Evolutionary conservation across 2,797 vertebrate genomes (phyloP).

Genomic region (Falco cherrug): DNA sequence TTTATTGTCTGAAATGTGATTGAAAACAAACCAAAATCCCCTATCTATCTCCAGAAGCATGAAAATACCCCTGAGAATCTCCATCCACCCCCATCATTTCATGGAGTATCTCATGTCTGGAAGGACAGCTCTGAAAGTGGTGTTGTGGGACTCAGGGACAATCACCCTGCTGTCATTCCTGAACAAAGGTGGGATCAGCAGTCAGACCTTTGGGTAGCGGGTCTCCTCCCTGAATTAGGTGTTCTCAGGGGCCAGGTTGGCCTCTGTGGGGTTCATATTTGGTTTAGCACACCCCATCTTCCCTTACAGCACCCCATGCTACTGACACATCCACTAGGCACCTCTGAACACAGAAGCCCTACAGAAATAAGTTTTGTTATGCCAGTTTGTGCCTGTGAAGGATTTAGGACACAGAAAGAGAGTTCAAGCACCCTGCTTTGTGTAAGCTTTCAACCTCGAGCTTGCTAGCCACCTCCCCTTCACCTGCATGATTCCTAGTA

Average conservation of each 20-base stretch:
- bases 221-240: not conserved
- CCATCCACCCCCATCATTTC: not conserved
- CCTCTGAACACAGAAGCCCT: not conserved
- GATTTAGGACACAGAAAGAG: not conserved
- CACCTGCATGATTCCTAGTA: not conserved
- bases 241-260: not conserved
- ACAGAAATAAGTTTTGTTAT: not conserved
- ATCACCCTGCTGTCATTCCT: not conserved
- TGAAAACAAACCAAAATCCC: not conserved
- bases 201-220: not conserved
- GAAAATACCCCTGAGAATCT: not conserved
- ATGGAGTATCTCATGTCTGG: not conserved
- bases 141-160: not conserved
- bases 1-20: not conserved
- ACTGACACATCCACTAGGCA: not conserved
- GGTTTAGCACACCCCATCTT: not conserved
- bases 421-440: not conserved
- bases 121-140: not conserved
- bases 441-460: not conserved
- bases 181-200: not conserved
- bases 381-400: not conserved
- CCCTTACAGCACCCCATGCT: not conserved
- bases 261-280: not conserved
- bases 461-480: not conserved
- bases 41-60: not conserved